phyloP scores from a whole-genome alignment of 2,797 vertebrate genomes.

The Typhlichthys eigenmanni region DNA sequence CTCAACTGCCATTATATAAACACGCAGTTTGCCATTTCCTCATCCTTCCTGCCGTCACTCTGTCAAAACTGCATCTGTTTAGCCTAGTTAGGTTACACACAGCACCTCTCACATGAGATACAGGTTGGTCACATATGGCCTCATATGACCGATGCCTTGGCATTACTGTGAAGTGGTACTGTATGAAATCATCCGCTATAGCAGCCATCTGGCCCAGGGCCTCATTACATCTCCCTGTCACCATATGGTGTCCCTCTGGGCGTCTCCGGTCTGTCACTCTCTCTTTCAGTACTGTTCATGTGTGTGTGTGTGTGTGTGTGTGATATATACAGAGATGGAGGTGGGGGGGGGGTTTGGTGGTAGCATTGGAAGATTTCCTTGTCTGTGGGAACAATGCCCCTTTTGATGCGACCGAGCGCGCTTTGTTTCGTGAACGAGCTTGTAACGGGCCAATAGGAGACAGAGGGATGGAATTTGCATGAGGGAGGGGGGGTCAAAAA shows the following conservation, averaged over 20 bases:
- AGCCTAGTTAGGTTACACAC: too few species aligned
- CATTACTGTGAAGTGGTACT: neutral
- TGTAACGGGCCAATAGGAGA: constrained; percentile 58
- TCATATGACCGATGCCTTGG: too few species aligned
- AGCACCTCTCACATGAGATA: too few species aligned
- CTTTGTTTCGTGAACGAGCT: constrained; percentile 69
- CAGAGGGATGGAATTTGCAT: constrained; percentile 40
- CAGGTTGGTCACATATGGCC: too few species aligned
- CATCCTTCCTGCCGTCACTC: neutral
- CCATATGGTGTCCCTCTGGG: constrained; percentile 47
- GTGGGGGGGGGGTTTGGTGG: constrained; percentile 34
- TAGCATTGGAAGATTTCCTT: constrained; percentile 52
- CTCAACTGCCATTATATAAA: constrained; percentile 8
- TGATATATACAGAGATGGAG: constrained; percentile 34
- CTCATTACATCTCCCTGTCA: constrained; percentile 36
- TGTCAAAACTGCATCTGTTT: neutral
- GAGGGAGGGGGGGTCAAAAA: constrained; percentile 39
- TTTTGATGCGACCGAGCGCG: constrained; percentile 70
- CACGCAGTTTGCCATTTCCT: neutral
- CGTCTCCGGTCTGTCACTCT: constrained; percentile 71
- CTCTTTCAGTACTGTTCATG: constrained; percentile 57
- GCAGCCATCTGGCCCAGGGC: constrained; percentile 21
- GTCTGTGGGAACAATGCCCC: constrained; percentile 71
- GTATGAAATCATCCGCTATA: constrained; percentile 17
- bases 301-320: constrained; percentile 26